Evolutionary conservation across 2,113 vertebrate genomes (phyloP).

Genomic region (Dromiciops gliroides): DNA sequence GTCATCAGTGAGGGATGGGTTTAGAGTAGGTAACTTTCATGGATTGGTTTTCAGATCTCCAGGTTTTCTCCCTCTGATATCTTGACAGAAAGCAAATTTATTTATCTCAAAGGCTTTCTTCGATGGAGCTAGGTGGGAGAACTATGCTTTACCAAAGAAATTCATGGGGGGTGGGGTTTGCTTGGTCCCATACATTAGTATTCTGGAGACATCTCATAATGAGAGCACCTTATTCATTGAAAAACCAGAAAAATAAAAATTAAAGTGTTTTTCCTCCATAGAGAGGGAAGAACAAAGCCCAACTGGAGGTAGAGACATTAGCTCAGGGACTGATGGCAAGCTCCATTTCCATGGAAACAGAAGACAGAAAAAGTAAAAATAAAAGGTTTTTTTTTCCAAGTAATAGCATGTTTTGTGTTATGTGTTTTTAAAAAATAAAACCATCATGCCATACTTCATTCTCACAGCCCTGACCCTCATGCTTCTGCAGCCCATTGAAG

Average conservation of each 20-base stretch:
- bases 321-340: constrained; percentile 78
- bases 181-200: constrained; percentile 12
- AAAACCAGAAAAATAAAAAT: constrained; percentile 52
- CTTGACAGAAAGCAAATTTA: neutral
- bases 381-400: constrained; percentile 68
- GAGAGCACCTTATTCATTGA: constrained; percentile 43
- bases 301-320: constrained; percentile 76
- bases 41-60: neutral
- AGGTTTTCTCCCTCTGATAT: neutral
- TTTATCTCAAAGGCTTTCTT: neutral
- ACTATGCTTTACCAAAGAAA: neutral
- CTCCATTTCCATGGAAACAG: constrained; percentile 87
- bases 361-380: constrained; percentile 74
- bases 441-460: constrained; percentile 74
- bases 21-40: neutral
- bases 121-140: neutral
- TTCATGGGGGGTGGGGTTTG: neutral
- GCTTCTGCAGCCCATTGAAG: constrained; percentile 20
- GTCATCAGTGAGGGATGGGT: neutral
- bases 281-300: constrained; percentile 77
- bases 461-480: constrained; percentile 22
- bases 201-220: constrained; percentile 15
- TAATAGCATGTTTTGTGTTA: constrained; percentile 62
- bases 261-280: constrained; percentile 72
- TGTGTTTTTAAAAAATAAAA: constrained; percentile 58